Percentiles rank a stretch among this genome's conserved stretches.
phyloP scores from a whole-genome alignment of 2,888 invertebrate species.

The Drosophila suboccidentalis region DNA sequence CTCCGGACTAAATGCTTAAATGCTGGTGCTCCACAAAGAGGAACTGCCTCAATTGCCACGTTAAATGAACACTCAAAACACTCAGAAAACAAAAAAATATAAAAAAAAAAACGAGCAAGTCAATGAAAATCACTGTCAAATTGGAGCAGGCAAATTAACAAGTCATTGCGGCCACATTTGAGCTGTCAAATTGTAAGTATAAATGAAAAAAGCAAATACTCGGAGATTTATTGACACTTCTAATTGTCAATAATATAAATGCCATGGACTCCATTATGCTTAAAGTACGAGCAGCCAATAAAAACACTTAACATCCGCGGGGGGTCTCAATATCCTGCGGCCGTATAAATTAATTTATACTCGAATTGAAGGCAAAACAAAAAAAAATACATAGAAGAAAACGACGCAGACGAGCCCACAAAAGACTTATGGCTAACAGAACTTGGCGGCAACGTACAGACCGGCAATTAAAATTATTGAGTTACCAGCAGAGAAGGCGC shows the following conservation, averaged over 20 bases:
- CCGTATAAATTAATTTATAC: constrained; percentile 67
- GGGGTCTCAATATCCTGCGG: constrained; percentile 35
- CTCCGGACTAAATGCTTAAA: constrained; percentile 8
- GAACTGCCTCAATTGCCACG: constrained; percentile 4
- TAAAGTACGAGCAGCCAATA: constrained; percentile 62
- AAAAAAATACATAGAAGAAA: neutral
- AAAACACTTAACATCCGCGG: constrained; percentile 53
- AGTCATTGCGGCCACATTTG: constrained; percentile 63
- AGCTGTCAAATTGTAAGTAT: constrained; percentile 26
- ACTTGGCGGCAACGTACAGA: constrained; percentile 36
- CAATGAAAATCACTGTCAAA: constrained; percentile 59
- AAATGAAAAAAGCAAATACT: constrained; percentile 20
- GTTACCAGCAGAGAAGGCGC: constrained; percentile 29
- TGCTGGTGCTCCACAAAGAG: constrained; percentile 5
- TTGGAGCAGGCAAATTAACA: constrained; percentile 54
- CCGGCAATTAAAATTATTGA: constrained; percentile 73
- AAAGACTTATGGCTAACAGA: constrained; percentile 37
- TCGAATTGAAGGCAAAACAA: constrained; percentile 11
- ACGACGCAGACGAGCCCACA: constrained; percentile 24
- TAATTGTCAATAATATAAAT: constrained; percentile 72
- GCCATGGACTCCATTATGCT: constrained; percentile 67
- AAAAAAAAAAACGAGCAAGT: constrained; percentile 4
- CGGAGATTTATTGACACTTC: constrained; percentile 71
- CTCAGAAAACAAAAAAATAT: neutral
- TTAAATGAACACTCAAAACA: constrained; percentile 23